Base-by-base conservation (phyloP, 2,797 vertebrate species). In the Gymnoscopelus braueri region DNA sequence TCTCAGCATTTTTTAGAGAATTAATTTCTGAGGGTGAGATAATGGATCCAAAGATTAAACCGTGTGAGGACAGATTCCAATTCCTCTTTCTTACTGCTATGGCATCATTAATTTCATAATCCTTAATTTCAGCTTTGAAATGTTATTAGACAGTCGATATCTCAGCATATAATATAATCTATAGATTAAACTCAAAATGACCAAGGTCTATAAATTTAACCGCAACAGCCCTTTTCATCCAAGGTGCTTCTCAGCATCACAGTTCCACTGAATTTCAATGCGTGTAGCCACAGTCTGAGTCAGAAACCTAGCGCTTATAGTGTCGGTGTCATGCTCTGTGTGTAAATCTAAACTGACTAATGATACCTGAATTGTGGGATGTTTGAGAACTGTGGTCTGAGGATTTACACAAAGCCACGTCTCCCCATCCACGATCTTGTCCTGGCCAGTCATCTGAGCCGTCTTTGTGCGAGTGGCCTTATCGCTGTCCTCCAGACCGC, bases 401-500 rank as follows among this genome's bases (percentile, higher is more conserved):
- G 39, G 47, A 73, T 60, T 65, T 12, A 39, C 50, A 65, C 44
- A 63, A 60, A 82, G 62, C 64, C 70, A 54, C 2, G 11, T 59
- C 50, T 75, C 57, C 32, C 71, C 63, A n/a, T 53, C 67, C 54
- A 19, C 9, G 13, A 39, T 73, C 72, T 60, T 73, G 84, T 81
- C 74, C 77, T 72, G 57, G 59, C 35, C 29, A n/a, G 52, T 82
- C 82, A 77, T 78, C 77, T 66, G 64, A 74, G 71, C 51, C 11
- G 19, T 52, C 57, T 82, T 76, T 63, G 81, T 67, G 61, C 51
- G 4, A 51, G 14, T 15, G 23, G 52, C 1, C 53, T 92, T 93
- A 93, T 93, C 91, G 9, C 79, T 71, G 63, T 72, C 65, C 69
- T 76, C 71, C 91, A 94, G 91, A 77, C 67, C 62, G 47, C 75